Conservation (phyloP, 2,797 vertebrate genomes). For the Microctenopoma steveboyesi region DNA sequence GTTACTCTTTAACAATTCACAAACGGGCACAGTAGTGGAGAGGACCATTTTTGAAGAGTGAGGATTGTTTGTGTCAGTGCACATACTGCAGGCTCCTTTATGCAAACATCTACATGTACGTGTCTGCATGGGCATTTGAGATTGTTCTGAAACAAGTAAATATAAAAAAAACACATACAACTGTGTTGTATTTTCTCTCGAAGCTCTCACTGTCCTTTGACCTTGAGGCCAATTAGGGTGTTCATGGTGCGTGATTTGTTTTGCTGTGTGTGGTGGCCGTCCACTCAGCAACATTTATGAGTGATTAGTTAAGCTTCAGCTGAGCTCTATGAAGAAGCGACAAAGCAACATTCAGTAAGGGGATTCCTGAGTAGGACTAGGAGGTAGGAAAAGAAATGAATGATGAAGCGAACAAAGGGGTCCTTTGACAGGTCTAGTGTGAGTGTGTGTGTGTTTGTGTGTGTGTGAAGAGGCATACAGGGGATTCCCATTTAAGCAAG, state of each 20-base stretch:
- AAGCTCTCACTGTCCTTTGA: slow-evolving; percentile 56
- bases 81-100: slow-evolving; percentile 16
- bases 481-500: slow-evolving; percentile 62
- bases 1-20: slow-evolving; percentile 82
- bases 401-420: slow-evolving; percentile 72
- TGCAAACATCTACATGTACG: background rate
- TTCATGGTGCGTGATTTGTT: slow-evolving; percentile 73
- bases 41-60: slow-evolving; percentile 15
- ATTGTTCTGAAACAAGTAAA: slow-evolving; percentile 29
- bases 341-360: slow-evolving; percentile 78
- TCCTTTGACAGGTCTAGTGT: slow-evolving; percentile 67
- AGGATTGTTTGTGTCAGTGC: slow-evolving; percentile 9
- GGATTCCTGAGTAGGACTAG: slow-evolving; percentile 70
- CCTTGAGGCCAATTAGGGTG: slow-evolving; percentile 73
- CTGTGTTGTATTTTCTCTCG: slow-evolving; percentile 27
- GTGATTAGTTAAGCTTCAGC: slow-evolving; percentile 80
- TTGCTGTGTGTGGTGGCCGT: slow-evolving; percentile 62
- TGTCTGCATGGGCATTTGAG: slow-evolving; percentile 4
- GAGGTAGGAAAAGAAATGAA: slow-evolving; percentile 66
- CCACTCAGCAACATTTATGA: slow-evolving; percentile 80
- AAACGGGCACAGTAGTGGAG: slow-evolving; percentile 53
- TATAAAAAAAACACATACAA: slow-evolving; percentile 25
- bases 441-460: slow-evolving; percentile 47
- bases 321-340: slow-evolving; percentile 75
- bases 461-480: slow-evolving; percentile 45